A percentile compares a stretch with the other conserved stretches of the same genome.
Conservation (phyloP, 2,113 vertebrate genomes). For the Balaeniceps rex region DNA sequence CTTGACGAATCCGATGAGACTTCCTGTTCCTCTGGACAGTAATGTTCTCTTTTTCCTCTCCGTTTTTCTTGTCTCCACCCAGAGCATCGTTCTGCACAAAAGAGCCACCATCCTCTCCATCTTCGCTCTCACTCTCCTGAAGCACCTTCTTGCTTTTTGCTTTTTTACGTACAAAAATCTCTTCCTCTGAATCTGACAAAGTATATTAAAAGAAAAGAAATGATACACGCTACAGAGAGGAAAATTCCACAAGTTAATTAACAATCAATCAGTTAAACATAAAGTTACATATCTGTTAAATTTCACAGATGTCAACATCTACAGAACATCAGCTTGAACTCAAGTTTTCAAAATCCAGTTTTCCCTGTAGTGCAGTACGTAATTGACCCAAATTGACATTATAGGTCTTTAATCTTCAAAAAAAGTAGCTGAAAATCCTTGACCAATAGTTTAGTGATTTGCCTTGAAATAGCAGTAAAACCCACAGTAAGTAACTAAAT, state of each 20-base stretch:
- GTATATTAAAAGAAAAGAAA: not conserved
- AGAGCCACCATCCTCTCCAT: slow-evolving; percentile 55
- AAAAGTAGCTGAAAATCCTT: not conserved
- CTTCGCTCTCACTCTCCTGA: slow-evolving; percentile 86
- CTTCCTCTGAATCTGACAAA: slow-evolving; percentile 87
- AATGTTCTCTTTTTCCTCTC: not conserved
- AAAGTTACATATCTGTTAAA: not conserved
- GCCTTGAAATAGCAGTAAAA: not conserved
- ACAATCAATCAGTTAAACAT: not conserved
- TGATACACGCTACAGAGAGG: accelerated
- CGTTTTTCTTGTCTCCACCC: slow-evolving; percentile 3
- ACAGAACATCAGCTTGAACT: not conserved
- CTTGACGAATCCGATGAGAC: slow-evolving; percentile 5
- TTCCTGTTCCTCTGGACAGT: slow-evolving; percentile 40
- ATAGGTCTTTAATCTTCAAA: not conserved
- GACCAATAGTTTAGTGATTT: not conserved
- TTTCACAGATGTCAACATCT: not conserved
- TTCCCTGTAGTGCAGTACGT: not conserved
- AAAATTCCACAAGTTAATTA: not conserved
- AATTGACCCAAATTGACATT: not conserved
- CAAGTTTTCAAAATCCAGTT: not conserved
- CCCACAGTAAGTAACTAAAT: not conserved
- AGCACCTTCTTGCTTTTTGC: slow-evolving; percentile 77
- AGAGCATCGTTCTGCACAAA: not conserved
- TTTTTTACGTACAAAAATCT: slow-evolving; percentile 80